Percentiles rank a stretch among this genome's conserved stretches.
phyloP scores from a whole-genome alignment of 2,797 vertebrate genomes.

The Mormyrops boulengeri region DNA sequence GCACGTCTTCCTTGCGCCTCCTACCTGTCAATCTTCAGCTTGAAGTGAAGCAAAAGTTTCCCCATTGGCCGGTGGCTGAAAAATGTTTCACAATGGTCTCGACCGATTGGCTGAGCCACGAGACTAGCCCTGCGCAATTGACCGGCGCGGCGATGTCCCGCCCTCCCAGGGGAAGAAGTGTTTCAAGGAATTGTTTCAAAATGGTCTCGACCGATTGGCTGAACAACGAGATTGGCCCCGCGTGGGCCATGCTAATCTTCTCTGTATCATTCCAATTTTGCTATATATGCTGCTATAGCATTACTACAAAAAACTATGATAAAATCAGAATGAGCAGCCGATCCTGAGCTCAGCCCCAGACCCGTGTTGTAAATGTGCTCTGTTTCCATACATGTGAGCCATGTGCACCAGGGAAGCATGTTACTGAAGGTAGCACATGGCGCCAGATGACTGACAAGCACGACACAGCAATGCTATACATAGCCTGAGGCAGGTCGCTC shows the following conservation, averaged over 20 bases:
- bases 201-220: background rate
- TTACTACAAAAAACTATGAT: background rate
- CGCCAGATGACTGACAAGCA: background rate
- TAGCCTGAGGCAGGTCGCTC: background rate
- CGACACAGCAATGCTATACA: background rate
- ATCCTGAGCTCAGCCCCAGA: background rate
- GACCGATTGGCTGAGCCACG: too few relatives aligned
- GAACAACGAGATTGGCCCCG: background rate
- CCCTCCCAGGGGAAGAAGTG: too few relatives aligned
- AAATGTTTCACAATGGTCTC: too few relatives aligned
- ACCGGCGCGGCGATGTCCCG: too few relatives aligned
- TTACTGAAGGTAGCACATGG: conserved; percentile 1
- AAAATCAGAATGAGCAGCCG: background rate
- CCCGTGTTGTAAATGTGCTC: background rate
- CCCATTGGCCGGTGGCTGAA: too few relatives aligned
- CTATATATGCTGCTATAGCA: background rate
- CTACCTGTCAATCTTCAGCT: too few relatives aligned
- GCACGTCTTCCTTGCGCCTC: background rate
- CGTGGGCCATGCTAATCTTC: background rate
- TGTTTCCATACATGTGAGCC: background rate
- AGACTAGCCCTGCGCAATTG: too few relatives aligned
- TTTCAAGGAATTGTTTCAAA: too few relatives aligned
- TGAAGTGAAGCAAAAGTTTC: too few relatives aligned
- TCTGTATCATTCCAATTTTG: background rate
- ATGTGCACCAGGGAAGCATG: background rate